Conservation (phyloP, 2,113 vertebrate genomes). For the Clarias gariepinus region DNA sequence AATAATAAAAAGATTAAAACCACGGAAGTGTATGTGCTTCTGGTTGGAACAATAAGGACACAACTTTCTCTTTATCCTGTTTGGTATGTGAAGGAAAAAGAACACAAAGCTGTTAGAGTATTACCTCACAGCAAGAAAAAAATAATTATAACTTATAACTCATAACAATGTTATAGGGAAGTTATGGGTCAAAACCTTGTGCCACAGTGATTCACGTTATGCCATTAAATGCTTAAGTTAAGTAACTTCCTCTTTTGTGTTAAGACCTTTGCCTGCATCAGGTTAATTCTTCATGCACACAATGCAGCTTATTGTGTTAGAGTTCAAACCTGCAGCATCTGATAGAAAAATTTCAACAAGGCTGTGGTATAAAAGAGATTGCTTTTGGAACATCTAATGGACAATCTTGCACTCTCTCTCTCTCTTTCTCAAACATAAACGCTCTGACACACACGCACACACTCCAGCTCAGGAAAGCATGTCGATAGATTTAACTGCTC, state of each 20-base stretch:
- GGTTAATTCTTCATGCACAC: background rate
- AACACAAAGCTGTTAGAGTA: no score
- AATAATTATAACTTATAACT: no score
- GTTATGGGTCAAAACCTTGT: no score
- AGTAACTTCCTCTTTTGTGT: background rate
- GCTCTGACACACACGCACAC: background rate
- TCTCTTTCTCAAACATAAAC: background rate
- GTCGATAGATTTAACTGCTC: constrained; percentile 24
- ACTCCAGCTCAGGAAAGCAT: constrained; percentile 20
- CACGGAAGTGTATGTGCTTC: background rate
- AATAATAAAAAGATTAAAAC: background rate
- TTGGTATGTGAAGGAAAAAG: no score
- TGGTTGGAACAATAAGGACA: no score
- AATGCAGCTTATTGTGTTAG: background rate
- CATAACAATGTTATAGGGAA: no score
- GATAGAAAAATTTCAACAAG: background rate
- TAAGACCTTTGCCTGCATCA: no score
- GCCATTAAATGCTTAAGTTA: background rate
- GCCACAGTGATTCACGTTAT: no score
- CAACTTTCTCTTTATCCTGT: no score
- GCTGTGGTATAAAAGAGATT: background rate
- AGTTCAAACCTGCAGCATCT: background rate
- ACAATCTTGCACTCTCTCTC: background rate
- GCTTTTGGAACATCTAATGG: background rate
- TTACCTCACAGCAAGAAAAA: no score